Percentiles rank a stretch among this genome's conserved stretches.
phyloP scores from a whole-genome alignment of 2,797 vertebrate species.

The Chelmon rostratus region DNA sequence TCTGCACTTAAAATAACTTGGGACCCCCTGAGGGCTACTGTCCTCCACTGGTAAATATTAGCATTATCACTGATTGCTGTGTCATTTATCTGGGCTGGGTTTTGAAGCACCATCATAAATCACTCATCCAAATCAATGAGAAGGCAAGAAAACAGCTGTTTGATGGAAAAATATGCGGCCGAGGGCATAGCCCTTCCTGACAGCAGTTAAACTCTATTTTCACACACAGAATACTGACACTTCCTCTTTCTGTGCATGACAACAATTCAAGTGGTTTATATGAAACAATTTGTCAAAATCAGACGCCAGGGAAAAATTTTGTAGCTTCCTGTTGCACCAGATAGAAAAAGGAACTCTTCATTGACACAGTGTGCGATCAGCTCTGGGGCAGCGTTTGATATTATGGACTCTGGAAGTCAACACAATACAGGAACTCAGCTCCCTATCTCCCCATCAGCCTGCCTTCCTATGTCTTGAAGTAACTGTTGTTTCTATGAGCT shows the following conservation, averaged over 20 bases:
- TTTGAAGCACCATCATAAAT: background rate
- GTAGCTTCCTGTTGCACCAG: constrained; percentile 32
- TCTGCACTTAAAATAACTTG: background rate
- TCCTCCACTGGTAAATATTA: background rate
- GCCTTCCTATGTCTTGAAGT: constrained; percentile 20
- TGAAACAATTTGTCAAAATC: background rate
- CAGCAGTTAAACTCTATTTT: background rate
- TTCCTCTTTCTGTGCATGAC: background rate
- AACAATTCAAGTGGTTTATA: constrained; percentile 3
- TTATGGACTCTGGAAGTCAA: constrained; percentile 5
- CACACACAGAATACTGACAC: background rate
- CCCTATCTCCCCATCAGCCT: constrained; percentile 7
- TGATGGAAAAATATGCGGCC: background rate
- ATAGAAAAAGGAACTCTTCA: constrained; percentile 5
- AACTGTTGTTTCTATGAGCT: constrained; percentile 21
- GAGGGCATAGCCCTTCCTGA: background rate
- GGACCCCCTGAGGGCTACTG: background rate
- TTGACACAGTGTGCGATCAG: constrained; percentile 3
- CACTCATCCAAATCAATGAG: background rate
- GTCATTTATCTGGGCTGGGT: background rate
- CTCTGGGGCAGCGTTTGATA: background rate
- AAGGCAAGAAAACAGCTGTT: background rate
- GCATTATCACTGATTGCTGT: background rate
- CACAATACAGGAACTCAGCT: constrained; percentile 26
- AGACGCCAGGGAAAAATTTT: background rate